phyloP scores from a whole-genome alignment of 2,888 invertebrate genomes.

The Molorchus minor region DNA sequence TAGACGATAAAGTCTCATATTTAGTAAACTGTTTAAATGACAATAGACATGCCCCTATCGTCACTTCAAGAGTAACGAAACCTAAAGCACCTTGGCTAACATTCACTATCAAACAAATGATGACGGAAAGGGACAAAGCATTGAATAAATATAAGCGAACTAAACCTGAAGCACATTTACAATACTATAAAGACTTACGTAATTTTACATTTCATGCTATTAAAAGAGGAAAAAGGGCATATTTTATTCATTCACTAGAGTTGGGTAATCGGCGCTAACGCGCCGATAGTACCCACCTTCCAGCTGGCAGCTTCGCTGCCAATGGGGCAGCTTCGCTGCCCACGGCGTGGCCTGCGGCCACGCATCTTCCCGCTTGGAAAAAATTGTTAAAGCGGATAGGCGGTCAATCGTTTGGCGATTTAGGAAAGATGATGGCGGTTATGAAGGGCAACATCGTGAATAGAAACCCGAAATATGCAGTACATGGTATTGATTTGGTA shows the following conservation, averaged over 20 bases:
- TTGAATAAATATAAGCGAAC: constrained; percentile 4
- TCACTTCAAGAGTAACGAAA: constrained; percentile 18
- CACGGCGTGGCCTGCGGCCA: no score
- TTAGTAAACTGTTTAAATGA: constrained; percentile 7
- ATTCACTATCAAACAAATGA: constrained; percentile 5
- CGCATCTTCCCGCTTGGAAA: no score
- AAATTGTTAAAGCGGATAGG: no score
- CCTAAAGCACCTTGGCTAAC: constrained; percentile 20
- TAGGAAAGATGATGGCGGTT: no score
- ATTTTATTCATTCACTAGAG: constrained; percentile 7
- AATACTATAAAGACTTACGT: constrained; percentile 1
- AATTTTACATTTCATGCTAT: constrained; percentile 2
- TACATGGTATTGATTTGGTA: no score
- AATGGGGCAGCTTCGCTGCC: no score
- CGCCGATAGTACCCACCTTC: no score
- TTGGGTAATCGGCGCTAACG: no score
- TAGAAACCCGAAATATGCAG: no score
- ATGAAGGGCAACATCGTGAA: no score
- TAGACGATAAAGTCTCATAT: constrained; percentile 11
- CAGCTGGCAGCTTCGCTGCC: no score
- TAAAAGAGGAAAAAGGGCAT: constrained; percentile 11
- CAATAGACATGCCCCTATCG: constrained; percentile 6
- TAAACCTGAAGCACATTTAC: constrained; percentile 1
- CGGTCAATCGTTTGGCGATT: no score
- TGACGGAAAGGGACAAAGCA: constrained; percentile 1